phyloP scores from a whole-genome alignment of 1,140 invertebrate species.

The Propsilocerus akamusi region DNA sequence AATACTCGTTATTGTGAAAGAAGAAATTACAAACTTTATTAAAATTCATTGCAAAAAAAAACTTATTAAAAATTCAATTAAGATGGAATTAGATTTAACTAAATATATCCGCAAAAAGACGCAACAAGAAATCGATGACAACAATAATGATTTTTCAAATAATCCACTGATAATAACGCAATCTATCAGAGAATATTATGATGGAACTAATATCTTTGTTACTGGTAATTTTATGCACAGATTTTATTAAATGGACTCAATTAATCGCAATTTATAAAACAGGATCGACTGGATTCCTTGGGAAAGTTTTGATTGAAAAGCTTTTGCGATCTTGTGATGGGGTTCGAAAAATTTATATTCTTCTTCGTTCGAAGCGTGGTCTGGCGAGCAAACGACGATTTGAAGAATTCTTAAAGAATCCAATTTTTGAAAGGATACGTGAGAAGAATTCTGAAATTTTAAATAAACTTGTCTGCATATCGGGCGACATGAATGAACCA shows the following conservation, averaged over 20 bases:
- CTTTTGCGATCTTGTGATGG: slow-evolving; percentile 45
- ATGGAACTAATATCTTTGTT: not conserved
- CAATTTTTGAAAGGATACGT: slow-evolving; percentile 18
- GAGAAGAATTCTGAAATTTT: slow-evolving; percentile 16
- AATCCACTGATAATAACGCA: not conserved
- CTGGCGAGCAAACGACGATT: slow-evolving; percentile 14
- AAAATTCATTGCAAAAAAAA: not conserved
- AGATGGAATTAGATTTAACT: not conserved
- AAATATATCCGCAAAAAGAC: slow-evolving; percentile 1
- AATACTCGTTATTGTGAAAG: not conserved
- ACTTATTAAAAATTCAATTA: not conserved
- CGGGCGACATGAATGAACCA: slow-evolving; percentile 23
- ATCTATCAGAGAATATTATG: not conserved
- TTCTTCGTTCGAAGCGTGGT: slow-evolving; percentile 39
- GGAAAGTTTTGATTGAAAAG: slow-evolving; percentile 54
- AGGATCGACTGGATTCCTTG: slow-evolving; percentile 12
- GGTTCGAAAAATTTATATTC: slow-evolving; percentile 40
- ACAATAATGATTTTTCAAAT: not conserved
- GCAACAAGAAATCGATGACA: not conserved
- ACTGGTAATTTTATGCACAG: no score
- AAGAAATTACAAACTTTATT: no score
- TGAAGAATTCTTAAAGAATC: slow-evolving; percentile 15
- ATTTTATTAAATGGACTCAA: no score
- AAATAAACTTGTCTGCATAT: slow-evolving; percentile 22
- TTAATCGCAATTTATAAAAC: no score